A percentile compares a stretch with the other conserved stretches of the same genome.
Evolutionary conservation across 2,888 invertebrate genomes (phyloP).

Genomic region (Microplitis deprimator): DNA sequence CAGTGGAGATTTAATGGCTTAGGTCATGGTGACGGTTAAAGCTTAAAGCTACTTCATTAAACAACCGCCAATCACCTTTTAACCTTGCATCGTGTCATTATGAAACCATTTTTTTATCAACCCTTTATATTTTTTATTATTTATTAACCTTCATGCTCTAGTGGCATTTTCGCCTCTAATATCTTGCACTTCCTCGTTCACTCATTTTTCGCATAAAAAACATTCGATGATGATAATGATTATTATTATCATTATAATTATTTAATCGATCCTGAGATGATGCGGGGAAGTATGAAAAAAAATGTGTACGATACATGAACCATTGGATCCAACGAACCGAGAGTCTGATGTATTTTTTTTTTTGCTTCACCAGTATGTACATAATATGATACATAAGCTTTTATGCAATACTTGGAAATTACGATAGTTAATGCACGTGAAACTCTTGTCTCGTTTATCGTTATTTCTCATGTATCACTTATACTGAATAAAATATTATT

Average conservation of each 20-base stretch:
- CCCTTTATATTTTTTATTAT: background rate
- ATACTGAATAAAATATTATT: constrained; percentile 1
- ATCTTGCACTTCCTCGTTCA: constrained; percentile 9
- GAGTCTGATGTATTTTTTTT: constrained; percentile 26
- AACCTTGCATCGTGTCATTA: constrained; percentile 4
- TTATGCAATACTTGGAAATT: constrained; percentile 40
- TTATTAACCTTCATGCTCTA: constrained; percentile 18
- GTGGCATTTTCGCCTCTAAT: constrained; percentile 16
- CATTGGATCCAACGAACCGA: constrained; percentile 21
- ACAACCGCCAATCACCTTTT: constrained; percentile 17
- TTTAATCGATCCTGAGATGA: constrained; percentile 35
- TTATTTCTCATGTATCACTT: constrained; percentile 29
- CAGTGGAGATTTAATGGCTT: constrained; percentile 46
- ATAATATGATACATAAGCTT: constrained; percentile 35
- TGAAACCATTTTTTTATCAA: constrained; percentile 17
- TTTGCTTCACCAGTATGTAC: constrained; percentile 25
- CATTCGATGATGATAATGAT: constrained; percentile 17
- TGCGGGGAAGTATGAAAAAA: constrained; percentile 10
- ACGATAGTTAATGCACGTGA: constrained; percentile 30
- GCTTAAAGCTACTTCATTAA: constrained; percentile 23
- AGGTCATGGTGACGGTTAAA: constrained; percentile 48
- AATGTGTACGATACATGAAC: background rate
- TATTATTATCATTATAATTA: constrained; percentile 41
- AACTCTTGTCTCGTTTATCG: constrained; percentile 28
- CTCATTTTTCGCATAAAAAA: background rate